Base-by-base conservation (phyloP, 2,797 vertebrate genomes). In the Rhyacichthys aspro region DNA sequence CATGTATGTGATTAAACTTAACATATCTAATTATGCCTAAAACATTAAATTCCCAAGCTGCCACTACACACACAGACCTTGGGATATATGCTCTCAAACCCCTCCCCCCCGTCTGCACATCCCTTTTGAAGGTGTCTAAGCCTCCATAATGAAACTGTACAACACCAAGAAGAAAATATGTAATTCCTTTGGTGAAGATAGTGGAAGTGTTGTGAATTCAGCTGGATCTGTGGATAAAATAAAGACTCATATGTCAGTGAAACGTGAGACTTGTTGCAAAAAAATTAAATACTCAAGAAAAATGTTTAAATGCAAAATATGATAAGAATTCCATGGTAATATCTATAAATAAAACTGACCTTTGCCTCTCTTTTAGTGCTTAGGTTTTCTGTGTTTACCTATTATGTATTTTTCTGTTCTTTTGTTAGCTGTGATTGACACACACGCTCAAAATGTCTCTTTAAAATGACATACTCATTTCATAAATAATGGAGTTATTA, bases 51-150 rank as follows among this genome's bases (percentile, higher is more conserved):
- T 9, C 33, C 67, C 57, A 76, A 59, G 23, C 62, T 48, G 63
- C 42, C 54, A 28, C 19, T 44, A 65, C 17, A 55, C 46, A 75
- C 34, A 65, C 45, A 76, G 76, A 84, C 78, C 72, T 78, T 76
- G 76, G 80, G 67, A 70, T 75, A 63, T 63, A 10, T 55, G 12
- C 17, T 89, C 85, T 91, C 92, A 96, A 92, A 94, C 92, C 94
- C 92, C 94, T 94, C 94, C 94, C 94, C 95, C 93, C 86, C 87
- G 37, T 76, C 82, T 65, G 87, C 83, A 89, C 89, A 95, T 93
- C 95, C 89, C 93, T 91, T 90, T 70, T 78, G 79, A 77, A 59
- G 85, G 87, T 43, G 78, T 74, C 85, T 97, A 98, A 78, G 76
- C 64, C 50, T 90, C 92, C 96, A 98, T 98, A 23, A 42, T 86